Evolutionary conservation across 1,140 invertebrate species (phyloP).

Genomic region (Drosophila mauritiana): DNA sequence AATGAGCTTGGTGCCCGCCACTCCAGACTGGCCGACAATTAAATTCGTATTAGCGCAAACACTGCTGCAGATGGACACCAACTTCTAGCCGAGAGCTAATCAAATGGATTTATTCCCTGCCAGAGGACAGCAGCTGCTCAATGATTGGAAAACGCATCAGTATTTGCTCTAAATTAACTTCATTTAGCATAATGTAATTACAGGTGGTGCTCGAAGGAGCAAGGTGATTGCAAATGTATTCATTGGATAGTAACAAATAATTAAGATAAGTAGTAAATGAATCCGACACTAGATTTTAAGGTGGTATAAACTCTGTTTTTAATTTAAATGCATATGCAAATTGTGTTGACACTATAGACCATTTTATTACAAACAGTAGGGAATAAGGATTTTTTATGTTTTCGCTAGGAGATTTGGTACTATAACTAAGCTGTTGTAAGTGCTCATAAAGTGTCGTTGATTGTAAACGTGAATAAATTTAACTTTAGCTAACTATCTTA

Average conservation of each 20-base stretch:
- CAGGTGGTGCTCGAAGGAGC: not conserved
- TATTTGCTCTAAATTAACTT: conserved; percentile 21
- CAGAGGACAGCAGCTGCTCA: conserved; percentile 24
- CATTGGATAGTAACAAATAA: not conserved
- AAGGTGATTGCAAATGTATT: not conserved
- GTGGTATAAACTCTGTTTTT: not conserved
- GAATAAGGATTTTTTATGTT: no score
- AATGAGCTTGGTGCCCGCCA: conserved; percentile 17
- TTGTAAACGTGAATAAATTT: no score
- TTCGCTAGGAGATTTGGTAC: no score
- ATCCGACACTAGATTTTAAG: not conserved
- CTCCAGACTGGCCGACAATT: conserved; percentile 43
- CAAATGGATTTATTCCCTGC: conserved; percentile 40
- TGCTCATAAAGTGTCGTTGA: no score
- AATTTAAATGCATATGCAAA: not conserved
- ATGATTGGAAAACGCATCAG: conserved; percentile 16
- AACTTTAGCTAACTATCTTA: no score
- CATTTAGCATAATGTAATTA: conserved; percentile 17
- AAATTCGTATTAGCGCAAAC: conserved; percentile 73
- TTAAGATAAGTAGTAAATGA: not conserved
- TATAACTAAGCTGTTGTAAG: no score
- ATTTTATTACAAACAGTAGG: no score
- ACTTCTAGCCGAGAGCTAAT: conserved; percentile 26
- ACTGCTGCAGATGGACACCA: conserved; percentile 26
- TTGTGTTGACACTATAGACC: no score